Conservation (phyloP, 1,140 invertebrate genomes). For the Lysiphlebus fabarum region DNA sequence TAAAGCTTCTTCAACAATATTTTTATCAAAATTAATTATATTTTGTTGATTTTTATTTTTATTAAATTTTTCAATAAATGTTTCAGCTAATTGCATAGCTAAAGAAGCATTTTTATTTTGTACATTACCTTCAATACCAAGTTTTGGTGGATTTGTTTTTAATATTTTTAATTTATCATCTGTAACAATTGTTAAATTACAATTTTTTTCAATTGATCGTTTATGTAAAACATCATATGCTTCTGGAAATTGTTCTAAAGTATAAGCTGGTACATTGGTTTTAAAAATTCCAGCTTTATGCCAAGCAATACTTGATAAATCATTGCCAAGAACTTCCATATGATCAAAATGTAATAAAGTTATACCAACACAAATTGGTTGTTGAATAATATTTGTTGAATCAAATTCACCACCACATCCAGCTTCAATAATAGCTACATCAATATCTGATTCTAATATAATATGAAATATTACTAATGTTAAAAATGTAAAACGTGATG, state of each 20-base stretch:
- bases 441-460: slow-evolving; percentile 82
- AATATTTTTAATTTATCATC: slow-evolving; percentile 59
- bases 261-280: slow-evolving; percentile 68
- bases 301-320: slow-evolving; percentile 83
- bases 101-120: slow-evolving; percentile 77
- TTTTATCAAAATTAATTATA: slow-evolving; percentile 22
- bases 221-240: slow-evolving; percentile 70
- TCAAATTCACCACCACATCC: slow-evolving; percentile 96
- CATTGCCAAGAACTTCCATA: slow-evolving; percentile 76
- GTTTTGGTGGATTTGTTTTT: slow-evolving; percentile 37
- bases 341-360: slow-evolving; percentile 91
- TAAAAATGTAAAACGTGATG: slow-evolving; percentile 51
- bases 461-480: slow-evolving; percentile 87
- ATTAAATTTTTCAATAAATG: background rate
- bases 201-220: slow-evolving; percentile 66
- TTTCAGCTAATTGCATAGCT: slow-evolving; percentile 69
- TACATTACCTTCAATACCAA: slow-evolving; percentile 56
- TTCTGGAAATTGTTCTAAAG: slow-evolving; percentile 63
- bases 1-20: slow-evolving; percentile 55
- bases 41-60: too few species aligned
- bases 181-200: slow-evolving; percentile 62
- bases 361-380: slow-evolving; percentile 82
- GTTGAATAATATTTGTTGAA: slow-evolving; percentile 86
- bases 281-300: slow-evolving; percentile 98
- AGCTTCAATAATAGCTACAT: slow-evolving; percentile 94